Base-by-base conservation (phyloP, 2,113 vertebrate genomes). In the Melanerpes formicivorus region DNA sequence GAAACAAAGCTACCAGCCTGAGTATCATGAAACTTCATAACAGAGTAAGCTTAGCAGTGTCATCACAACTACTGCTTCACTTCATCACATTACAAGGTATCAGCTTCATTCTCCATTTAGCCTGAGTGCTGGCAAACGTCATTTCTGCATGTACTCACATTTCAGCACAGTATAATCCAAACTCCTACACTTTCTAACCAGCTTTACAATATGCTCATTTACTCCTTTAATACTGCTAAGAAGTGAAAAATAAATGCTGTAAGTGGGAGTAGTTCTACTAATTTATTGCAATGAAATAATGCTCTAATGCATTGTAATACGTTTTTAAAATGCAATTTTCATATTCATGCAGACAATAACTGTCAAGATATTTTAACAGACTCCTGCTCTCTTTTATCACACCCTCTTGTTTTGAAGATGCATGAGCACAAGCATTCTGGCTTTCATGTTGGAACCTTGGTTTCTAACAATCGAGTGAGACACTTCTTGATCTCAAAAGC, bases 41-140 rank as follows among this genome's bases (percentile, higher is more conserved):
- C 71, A 88, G 83, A 80, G 70, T 85, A 94, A 95, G 85, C 85
- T 96, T 91, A 91, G 72, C 90, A 90, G 56, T 78, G 90, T 95
- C 91, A 96, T 95, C 89, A 90, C 71, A 97, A 93, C 95, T 91
- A 90, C 63, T 72, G 72, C 58, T 93, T 93, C 93, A 95, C 80
- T 95, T 96, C 80, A 96, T 87, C 93, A 72, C 88, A 91, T 84
- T 94, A 80, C 67, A 96, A 32, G 87, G 29, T 66, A 97, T 85
- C 92, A 88, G 88, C 62, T 94, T 93, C 93, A 95, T 94, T 96
- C 84, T 96, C 92, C 83, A 91, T 95, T 96, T 93, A 96, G 93
- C 88, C 65, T 77, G 82, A 92, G 75, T 94, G 83, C 48, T 80
- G 90, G 86, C 91, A 95, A 90, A 95, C 60, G 93, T 94, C 90